Conservation (phyloP, 2,888 invertebrate genomes). For the Cerastoderma edule region DNA sequence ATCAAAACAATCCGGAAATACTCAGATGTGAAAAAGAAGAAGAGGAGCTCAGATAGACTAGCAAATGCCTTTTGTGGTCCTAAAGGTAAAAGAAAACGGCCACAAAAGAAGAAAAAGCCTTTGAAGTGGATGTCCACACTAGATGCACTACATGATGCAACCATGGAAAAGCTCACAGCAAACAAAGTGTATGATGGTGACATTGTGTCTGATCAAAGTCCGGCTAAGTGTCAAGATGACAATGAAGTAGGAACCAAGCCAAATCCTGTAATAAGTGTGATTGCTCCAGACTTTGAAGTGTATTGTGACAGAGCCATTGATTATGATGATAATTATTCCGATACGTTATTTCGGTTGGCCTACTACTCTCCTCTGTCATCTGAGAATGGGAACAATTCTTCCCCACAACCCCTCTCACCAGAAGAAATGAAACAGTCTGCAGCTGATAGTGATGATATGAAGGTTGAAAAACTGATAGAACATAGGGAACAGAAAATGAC, state of each 20-base stretch:
- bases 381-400: slow-evolving; percentile 70
- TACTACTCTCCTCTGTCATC: slow-evolving; percentile 75
- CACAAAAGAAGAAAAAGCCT: slow-evolving; percentile 30
- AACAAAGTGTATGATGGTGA: slow-evolving; percentile 31
- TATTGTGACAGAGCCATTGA: slow-evolving; percentile 63
- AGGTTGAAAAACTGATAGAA: slow-evolving; percentile 21
- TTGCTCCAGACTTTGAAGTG: slow-evolving; percentile 51
- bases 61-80: slow-evolving; percentile 71
- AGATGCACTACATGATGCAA: slow-evolving; percentile 78
- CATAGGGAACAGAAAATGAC: slow-evolving; percentile 39
- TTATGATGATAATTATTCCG: slow-evolving; percentile 65
- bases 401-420: slow-evolving; percentile 77
- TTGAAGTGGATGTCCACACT: slow-evolving; percentile 74
- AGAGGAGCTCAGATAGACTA: slow-evolving; percentile 67
- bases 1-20: slow-evolving; percentile 1
- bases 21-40: slow-evolving; percentile 60
- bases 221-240: slow-evolving; percentile 29
- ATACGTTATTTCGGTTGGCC: slow-evolving; percentile 76
- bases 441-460: slow-evolving; percentile 24
- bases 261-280: slow-evolving; percentile 18
- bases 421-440: slow-evolving; percentile 61
- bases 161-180: slow-evolving; percentile 73
- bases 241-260: slow-evolving; percentile 34
- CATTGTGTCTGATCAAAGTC: slow-evolving; percentile 29
- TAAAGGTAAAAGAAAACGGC: slow-evolving; percentile 52